phyloP scores from a whole-genome alignment of 2,113 vertebrate species.

The Trogon surrucura region DNA sequence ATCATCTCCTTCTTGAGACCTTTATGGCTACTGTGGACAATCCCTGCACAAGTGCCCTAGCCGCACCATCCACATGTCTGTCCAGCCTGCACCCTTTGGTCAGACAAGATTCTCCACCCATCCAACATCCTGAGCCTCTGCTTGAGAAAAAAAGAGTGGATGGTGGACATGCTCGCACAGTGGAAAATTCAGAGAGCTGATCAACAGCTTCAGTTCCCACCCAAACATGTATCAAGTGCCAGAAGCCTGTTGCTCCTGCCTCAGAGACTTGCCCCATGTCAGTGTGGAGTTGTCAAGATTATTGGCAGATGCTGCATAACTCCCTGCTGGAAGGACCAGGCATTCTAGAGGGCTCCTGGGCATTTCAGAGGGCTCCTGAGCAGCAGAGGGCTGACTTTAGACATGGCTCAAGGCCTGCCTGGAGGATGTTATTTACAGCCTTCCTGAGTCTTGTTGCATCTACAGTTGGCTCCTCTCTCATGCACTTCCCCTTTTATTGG shows the following conservation, averaged over 20 bases:
- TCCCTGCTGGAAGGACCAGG: neutral
- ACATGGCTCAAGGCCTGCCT: neutral
- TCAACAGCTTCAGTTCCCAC: neutral
- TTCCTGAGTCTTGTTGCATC: neutral
- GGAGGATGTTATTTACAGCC: neutral
- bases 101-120: neutral
- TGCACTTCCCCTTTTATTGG: neutral
- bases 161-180: rapidly evolving
- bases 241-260: neutral
- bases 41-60: neutral
- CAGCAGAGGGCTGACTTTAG: neutral
- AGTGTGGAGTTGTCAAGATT: neutral
- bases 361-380: neutral
- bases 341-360: neutral
- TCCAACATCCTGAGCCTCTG: neutral
- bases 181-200: neutral
- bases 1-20: neutral
- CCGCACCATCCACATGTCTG: neutral
- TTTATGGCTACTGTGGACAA: neutral
- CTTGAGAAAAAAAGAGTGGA: neutral
- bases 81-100: neutral
- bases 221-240: no score
- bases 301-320: neutral
- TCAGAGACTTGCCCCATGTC: neutral
- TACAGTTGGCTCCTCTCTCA: neutral